These are phyloP conservation scores for Cebidichthys violaceus DNA, from an alignment of 2,113 vertebrate genomes.

Conservation along the genomic window DNA sequence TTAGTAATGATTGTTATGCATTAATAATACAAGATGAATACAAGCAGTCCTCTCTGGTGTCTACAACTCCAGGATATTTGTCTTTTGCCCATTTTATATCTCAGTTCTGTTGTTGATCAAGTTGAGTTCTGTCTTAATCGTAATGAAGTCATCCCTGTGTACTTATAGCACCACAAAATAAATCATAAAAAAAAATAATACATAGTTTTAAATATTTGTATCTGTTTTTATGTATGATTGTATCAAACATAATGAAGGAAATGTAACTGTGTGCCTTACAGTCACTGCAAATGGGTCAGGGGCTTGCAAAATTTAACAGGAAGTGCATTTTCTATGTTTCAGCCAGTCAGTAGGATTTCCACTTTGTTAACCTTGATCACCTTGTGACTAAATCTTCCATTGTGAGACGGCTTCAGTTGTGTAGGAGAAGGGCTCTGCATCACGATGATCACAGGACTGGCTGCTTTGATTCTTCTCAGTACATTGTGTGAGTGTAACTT, in stretches of 20 bases:
- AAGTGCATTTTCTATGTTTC: constrained; percentile 31
- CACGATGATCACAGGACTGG: constrained; percentile 18
- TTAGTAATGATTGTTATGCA: neutral
- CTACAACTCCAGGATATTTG: neutral
- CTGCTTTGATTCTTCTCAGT: constrained; percentile 48
- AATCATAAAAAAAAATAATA: neutral
- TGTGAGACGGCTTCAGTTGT: constrained; percentile 25
- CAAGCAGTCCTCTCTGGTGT: neutral
- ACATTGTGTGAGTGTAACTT: constrained; percentile 44
- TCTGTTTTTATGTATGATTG: neutral
- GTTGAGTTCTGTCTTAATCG: neutral
- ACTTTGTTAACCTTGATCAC: neutral
- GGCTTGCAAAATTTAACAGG: constrained; percentile 17
- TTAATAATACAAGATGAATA: neutral
- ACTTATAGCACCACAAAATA: neutral
- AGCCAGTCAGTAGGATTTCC: constrained; percentile 58
- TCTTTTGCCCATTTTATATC: neutral
- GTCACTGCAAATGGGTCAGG: constrained; percentile 1
- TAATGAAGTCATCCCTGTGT: neutral
- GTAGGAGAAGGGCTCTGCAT: constrained; percentile 4
- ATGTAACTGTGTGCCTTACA: too few species aligned
- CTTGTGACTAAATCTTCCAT: constrained; percentile 34
- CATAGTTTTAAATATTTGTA: neutral
- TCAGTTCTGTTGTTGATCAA: neutral
- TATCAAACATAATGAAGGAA: neutral